Percentiles rank a stretch among this genome's conserved stretches.
phyloP scores from a whole-genome alignment of 2,888 invertebrate species.

The Octonoba sinensis region DNA sequence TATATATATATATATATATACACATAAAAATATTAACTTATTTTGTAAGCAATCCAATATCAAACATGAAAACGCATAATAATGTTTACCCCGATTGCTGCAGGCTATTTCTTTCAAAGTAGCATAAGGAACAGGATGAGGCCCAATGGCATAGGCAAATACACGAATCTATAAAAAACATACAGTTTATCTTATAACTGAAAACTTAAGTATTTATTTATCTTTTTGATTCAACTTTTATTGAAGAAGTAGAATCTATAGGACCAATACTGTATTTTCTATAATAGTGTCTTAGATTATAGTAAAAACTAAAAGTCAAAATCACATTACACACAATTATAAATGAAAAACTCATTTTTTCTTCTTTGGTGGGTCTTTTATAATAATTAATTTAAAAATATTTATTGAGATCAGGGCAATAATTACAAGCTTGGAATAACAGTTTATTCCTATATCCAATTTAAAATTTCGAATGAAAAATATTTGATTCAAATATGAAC shows the following conservation, averaged over 20 bases:
- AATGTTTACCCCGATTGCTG: conserved; percentile 71
- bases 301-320: too few species aligned
- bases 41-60: not conserved
- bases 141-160: conserved; percentile 74
- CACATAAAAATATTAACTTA: not conserved
- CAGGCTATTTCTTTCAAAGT: conserved; percentile 73
- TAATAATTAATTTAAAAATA: not conserved
- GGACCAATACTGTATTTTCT: too few species aligned
- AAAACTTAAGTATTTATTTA: too few species aligned
- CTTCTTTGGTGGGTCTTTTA: not conserved
- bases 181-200: not conserved
- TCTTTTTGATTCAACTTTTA: too few species aligned
- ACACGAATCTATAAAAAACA: conserved; percentile 71
- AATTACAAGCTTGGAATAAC: too few species aligned
- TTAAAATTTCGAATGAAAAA: too few species aligned
- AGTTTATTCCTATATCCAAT: too few species aligned
- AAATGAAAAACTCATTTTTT: not conserved
- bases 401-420: not conserved
- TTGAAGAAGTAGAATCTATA: too few species aligned
- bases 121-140: conserved; percentile 72
- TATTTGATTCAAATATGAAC: too few species aligned
- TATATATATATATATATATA: not conserved
- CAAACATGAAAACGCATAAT: not conserved
- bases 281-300: too few species aligned
- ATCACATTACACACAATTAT: not conserved